Conservation (phyloP, 1,140 invertebrate genomes). For the Druon quercuslanigerum region DNA sequence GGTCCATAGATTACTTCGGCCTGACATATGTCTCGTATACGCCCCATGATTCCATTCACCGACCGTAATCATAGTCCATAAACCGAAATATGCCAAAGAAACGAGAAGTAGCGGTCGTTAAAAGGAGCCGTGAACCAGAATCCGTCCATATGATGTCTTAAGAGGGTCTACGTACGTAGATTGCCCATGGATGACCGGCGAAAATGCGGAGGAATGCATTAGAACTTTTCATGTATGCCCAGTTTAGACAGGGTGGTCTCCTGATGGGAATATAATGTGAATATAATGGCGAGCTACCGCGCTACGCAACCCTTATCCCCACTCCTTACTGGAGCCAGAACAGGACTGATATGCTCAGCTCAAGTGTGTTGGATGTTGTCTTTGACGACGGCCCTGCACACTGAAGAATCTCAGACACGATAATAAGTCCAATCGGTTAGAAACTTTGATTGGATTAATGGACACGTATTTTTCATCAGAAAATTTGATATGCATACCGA, state of each 20-base stretch:
- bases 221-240: conserved; percentile 53
- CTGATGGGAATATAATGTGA: conserved; percentile 72
- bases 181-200: background rate
- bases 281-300: conserved; percentile 70
- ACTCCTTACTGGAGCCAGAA: background rate
- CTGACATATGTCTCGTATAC: conserved; percentile 22
- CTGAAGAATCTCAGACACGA: background rate
- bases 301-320: conserved; percentile 58
- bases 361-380: background rate
- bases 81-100: conserved; percentile 25
- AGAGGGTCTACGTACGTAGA: background rate
- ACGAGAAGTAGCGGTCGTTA: conserved; percentile 4
- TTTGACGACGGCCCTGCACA: background rate
- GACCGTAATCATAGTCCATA: conserved; percentile 16
- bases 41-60: conserved; percentile 25
- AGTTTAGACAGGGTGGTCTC: conserved; percentile 59
- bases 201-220: conserved; percentile 14
- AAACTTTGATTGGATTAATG: background rate
- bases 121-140: background rate
- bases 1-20: conserved; percentile 4
- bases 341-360: conserved; percentile 9
- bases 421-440: background rate
- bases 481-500: background rate
- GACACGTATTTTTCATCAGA: background rate
- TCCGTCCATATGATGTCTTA: background rate